These are phyloP conservation scores for Drosophila sordidula DNA, from an alignment of 2,888 invertebrate species.

Conservation along the genomic window DNA sequence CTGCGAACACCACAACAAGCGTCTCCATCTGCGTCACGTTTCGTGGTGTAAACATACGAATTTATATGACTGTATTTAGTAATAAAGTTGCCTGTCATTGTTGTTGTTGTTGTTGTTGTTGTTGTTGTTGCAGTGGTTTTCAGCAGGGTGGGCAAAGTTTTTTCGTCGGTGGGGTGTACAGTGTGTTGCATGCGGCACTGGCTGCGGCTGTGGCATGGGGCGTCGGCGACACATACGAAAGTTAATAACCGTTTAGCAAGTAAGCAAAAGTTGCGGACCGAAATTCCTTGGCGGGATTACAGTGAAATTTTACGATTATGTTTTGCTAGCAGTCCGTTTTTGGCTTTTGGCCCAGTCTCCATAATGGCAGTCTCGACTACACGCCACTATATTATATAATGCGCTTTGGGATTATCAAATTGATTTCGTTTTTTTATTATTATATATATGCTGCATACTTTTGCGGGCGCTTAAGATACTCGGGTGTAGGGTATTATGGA, in stretches of 20 bases:
- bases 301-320: conserved; percentile 59
- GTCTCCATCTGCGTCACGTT: conserved; percentile 40
- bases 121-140: conserved; percentile 17
- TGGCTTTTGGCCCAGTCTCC: conserved; percentile 16
- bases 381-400: conserved; percentile 18
- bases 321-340: conserved; percentile 51
- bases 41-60: conserved; percentile 69
- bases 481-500: neutral
- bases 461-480: conserved; percentile 12
- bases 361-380: conserved; percentile 11
- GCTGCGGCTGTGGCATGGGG: conserved; percentile 6
- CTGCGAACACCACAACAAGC: conserved; percentile 1
- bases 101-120: conserved; percentile 41
- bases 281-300: conserved; percentile 53
- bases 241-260: conserved; percentile 77
- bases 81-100: conserved; percentile 69
- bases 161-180: neutral
- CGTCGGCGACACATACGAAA: conserved; percentile 66
- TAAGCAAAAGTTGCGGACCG: conserved; percentile 47
- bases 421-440: conserved; percentile 44
- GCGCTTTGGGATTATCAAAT: conserved; percentile 55
- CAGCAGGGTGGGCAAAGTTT: neutral
- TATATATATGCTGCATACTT: conserved; percentile 33
- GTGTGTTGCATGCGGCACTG: conserved; percentile 15
- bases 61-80: conserved; percentile 74